phyloP scores from a whole-genome alignment of 2,797 vertebrate genomes.

The Pteropus rufus region DNA sequence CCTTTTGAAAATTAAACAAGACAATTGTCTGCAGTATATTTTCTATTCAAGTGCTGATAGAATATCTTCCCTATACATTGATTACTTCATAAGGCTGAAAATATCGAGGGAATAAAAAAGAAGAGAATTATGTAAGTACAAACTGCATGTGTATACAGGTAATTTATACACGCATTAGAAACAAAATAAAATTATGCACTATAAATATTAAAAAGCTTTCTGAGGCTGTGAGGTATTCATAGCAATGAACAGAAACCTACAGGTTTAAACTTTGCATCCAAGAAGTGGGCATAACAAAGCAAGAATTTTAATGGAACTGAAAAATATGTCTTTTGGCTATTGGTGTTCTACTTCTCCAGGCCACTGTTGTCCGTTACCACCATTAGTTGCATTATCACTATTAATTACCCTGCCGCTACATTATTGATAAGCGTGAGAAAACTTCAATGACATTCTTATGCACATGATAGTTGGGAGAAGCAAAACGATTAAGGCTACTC shows the following conservation, averaged over 20 bases:
- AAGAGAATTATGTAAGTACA: neutral
- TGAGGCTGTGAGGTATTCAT: neutral
- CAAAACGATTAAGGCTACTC: neutral
- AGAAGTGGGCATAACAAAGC: neutral
- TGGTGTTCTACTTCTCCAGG: neutral
- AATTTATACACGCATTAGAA: neutral
- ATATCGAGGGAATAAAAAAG: neutral
- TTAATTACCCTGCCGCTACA: rapidly evolving
- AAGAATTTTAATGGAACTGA: neutral
- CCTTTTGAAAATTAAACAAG: neutral
- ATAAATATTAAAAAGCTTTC: neutral
- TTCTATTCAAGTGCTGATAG: neutral
- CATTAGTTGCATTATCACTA: rapidly evolving
- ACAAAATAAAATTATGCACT: neutral
- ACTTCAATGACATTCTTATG: neutral
- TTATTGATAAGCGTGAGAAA: neutral
- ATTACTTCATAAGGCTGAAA: neutral
- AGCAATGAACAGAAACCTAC: neutral
- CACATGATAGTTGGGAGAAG: neutral
- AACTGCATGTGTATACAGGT: neutral
- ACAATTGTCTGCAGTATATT: neutral
- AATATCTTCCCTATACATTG: neutral
- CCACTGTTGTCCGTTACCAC: rapidly evolving
- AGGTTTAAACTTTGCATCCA: neutral
- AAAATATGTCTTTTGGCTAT: neutral